Conservation (phyloP, 2,888 invertebrate species). For the Drosophila quinaria region DNA sequence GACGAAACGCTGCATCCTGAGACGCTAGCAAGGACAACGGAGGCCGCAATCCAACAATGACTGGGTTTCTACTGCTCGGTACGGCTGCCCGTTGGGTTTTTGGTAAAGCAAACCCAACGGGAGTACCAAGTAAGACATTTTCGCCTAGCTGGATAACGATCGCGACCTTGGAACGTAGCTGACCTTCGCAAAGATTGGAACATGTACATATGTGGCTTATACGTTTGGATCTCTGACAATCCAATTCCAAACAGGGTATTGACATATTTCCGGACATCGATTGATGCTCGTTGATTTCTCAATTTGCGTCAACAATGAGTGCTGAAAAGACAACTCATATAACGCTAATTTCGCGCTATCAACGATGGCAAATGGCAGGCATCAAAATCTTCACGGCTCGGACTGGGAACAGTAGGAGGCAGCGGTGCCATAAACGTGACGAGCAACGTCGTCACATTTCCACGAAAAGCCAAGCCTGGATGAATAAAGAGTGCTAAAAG, state of each 20-base stretch:
- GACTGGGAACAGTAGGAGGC: constrained; percentile 68
- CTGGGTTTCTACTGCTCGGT: constrained; percentile 71
- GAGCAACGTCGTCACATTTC: constrained; percentile 49
- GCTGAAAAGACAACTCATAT: constrained; percentile 72
- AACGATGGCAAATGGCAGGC: constrained; percentile 48
- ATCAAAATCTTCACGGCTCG: constrained; percentile 14
- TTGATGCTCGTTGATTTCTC: constrained; percentile 62
- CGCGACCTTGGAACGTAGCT: constrained; percentile 30
- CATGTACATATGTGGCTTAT: neutral
- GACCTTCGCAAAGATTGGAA: constrained; percentile 41
- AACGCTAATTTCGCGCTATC: constrained; percentile 77
- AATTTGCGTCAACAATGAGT: constrained; percentile 65
- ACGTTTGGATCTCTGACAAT: neutral
- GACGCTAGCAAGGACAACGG: constrained; percentile 69
- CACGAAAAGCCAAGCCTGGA: constrained; percentile 56
- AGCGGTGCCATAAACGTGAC: constrained; percentile 59
- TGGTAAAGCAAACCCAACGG: constrained; percentile 74
- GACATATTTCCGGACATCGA: neutral
- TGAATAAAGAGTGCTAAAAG: constrained; percentile 81
- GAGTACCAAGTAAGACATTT: constrained; percentile 55
- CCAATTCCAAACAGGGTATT: constrained; percentile 6
- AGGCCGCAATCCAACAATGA: constrained; percentile 70
- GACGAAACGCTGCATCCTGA: constrained; percentile 60
- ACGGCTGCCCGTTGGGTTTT: constrained; percentile 66
- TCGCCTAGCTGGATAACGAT: constrained; percentile 63